A percentile compares a stretch with the other conserved stretches of the same genome.
Conservation (phyloP, 2,113 vertebrate genomes). For the Spea multiplicata region DNA sequence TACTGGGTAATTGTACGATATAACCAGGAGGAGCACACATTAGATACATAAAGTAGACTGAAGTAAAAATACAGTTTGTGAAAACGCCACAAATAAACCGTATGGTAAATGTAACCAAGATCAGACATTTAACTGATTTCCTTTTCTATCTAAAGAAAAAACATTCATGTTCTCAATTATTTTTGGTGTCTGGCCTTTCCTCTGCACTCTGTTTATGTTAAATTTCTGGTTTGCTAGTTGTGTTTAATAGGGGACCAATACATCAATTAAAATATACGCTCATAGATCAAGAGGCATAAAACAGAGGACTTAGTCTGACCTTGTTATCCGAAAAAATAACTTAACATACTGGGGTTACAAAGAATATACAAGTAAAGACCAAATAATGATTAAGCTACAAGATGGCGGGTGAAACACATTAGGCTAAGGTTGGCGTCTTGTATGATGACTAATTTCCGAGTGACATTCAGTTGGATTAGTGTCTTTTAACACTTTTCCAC, state of each 20-base stretch:
- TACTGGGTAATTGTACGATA: slow-evolving; percentile 19
- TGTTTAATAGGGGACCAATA: not conserved
- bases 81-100: slow-evolving; percentile 5
- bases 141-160: slow-evolving; percentile 1
- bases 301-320: too few species aligned
- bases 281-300: too few species aligned
- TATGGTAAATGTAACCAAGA: slow-evolving; percentile 13
- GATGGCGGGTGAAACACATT: too few species aligned
- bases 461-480: too few species aligned
- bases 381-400: too few species aligned
- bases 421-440: too few species aligned
- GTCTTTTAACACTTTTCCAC: too few species aligned
- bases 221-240: slow-evolving; percentile 1
- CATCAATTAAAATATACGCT: too few species aligned
- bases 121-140: not conserved
- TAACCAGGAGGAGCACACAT: slow-evolving; percentile 8
- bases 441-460: too few species aligned
- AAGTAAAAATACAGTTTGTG: slow-evolving; percentile 18
- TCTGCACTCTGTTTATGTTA: not conserved
- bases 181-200: slow-evolving; percentile 5
- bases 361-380: too few species aligned
- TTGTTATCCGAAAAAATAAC: too few species aligned
- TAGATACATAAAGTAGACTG: slow-evolving; percentile 21
- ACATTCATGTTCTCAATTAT: not conserved
- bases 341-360: too few species aligned